These are phyloP conservation scores for Drosophila testacea DNA, from an alignment of 2,888 invertebrate species.

Conservation along the genomic window DNA sequence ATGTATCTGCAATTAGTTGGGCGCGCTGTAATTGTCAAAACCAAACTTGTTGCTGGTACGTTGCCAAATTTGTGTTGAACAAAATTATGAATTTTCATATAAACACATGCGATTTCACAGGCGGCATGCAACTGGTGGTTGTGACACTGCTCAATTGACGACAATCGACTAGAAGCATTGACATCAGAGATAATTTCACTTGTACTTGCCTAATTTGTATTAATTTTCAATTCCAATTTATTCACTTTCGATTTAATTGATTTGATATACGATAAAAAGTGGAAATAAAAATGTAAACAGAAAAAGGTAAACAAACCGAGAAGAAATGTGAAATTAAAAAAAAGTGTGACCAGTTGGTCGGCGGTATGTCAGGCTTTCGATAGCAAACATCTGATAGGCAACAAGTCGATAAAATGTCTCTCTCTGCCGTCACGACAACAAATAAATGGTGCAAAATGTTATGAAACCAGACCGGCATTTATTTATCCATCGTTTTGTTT, in stretches of 20 bases:
- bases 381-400: slow-evolving; percentile 41
- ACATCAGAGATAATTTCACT: slow-evolving; percentile 2
- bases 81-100: slow-evolving; percentile 15
- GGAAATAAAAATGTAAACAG: slow-evolving; percentile 41
- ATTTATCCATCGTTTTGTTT: slow-evolving; percentile 36
- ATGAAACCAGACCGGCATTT: slow-evolving; percentile 53
- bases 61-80: slow-evolving; percentile 56
- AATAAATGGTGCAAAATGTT: slow-evolving; percentile 39
- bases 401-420: slow-evolving; percentile 19
- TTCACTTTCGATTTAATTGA: slow-evolving; percentile 8
- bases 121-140: slow-evolving; percentile 61
- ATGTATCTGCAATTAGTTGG: slow-evolving; percentile 62
- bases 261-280: not conserved
- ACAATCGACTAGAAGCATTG: not conserved
- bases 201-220: slow-evolving; percentile 19
- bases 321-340: slow-evolving; percentile 13
- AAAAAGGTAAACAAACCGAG: slow-evolving; percentile 47
- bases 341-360: slow-evolving; percentile 46
- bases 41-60: slow-evolving; percentile 56
- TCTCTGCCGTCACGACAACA: slow-evolving; percentile 12
- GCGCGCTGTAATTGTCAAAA: slow-evolving; percentile 46
- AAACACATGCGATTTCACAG: not conserved
- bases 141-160: slow-evolving; percentile 6
- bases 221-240: slow-evolving; percentile 7
- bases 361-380: slow-evolving; percentile 21